phyloP scores from a whole-genome alignment of 2,113 vertebrate genomes.

The Corythoichthys haematopterus region DNA sequence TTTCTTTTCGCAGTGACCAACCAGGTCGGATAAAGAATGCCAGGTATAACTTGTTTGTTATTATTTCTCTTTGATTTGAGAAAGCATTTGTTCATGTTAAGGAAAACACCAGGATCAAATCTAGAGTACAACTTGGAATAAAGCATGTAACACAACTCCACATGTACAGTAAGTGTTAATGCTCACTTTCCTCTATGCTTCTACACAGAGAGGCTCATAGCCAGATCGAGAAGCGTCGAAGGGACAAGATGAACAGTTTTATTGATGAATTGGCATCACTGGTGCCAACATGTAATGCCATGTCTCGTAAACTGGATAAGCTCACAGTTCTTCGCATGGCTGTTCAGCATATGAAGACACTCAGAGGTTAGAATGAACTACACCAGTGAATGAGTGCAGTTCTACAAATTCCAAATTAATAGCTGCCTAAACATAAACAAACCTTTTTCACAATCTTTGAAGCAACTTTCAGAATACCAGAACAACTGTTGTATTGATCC shows the following conservation, averaged over 20 bases:
- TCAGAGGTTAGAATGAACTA: constrained; percentile 80
- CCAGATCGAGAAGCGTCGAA: constrained; percentile 93
- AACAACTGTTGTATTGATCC: no score
- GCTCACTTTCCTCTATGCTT: background rate
- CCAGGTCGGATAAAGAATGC: constrained; percentile 97
- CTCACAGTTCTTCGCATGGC: constrained; percentile 97
- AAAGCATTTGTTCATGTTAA: background rate
- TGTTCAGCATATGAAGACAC: constrained; percentile 97
- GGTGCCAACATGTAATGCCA: constrained; percentile 95
- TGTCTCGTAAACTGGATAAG: constrained; percentile 97
- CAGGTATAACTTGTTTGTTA: constrained; percentile 71
- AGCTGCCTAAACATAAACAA: background rate
- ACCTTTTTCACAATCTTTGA: no score
- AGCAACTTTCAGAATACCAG: no score
- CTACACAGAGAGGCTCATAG: constrained; percentile 90
- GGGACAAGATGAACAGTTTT: constrained; percentile 99
- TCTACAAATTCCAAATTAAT: background rate
- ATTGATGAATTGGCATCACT: constrained; percentile 95
- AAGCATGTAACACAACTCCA: no score
- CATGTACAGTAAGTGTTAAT: background rate
- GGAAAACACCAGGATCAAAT: background rate
- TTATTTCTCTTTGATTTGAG: background rate
- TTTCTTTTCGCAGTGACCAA: constrained; percentile 77
- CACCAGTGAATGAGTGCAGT: background rate
- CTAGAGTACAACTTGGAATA: no score